Evolutionary conservation across 2,888 invertebrate species (phyloP).

Genomic region (Drosophila imparisetae): DNA sequence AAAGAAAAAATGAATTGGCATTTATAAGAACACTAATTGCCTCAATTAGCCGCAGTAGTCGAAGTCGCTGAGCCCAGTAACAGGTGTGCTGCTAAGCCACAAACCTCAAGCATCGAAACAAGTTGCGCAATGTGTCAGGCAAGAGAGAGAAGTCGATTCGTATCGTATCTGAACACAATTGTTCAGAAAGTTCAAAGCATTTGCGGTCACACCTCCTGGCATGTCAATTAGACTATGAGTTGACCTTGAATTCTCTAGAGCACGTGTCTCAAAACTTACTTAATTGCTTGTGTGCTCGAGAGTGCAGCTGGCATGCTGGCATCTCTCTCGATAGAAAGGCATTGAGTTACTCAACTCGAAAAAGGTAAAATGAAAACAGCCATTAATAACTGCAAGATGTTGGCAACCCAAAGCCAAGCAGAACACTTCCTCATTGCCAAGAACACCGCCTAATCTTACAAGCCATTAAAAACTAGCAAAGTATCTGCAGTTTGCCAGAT

Average conservation of each 20-base stretch:
- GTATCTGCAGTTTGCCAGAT: constrained; percentile 17
- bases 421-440: constrained; percentile 64
- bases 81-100: constrained; percentile 57
- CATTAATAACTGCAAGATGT: constrained; percentile 61
- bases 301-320: not conserved
- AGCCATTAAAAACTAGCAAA: constrained; percentile 62
- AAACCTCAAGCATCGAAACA: constrained; percentile 32
- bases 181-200: constrained; percentile 63
- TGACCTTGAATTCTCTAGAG: constrained; percentile 55
- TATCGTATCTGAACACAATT: constrained; percentile 40
- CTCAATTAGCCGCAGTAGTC: constrained; percentile 54
- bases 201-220: constrained; percentile 69
- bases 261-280: constrained; percentile 31
- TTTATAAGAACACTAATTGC: constrained; percentile 73
- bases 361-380: constrained; percentile 39
- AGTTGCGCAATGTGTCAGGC: constrained; percentile 59
- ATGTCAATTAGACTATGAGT: constrained; percentile 64
- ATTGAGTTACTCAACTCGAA: constrained; percentile 24
- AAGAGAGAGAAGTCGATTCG: constrained; percentile 17
- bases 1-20: constrained; percentile 46
- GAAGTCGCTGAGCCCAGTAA: constrained; percentile 13
- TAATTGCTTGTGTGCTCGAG: constrained; percentile 11
- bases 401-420: constrained; percentile 28
- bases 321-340: not conserved
- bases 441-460: constrained; percentile 66